phyloP scores from a whole-genome alignment of 2,113 vertebrate species.

The Salvelinus fontinalis region DNA sequence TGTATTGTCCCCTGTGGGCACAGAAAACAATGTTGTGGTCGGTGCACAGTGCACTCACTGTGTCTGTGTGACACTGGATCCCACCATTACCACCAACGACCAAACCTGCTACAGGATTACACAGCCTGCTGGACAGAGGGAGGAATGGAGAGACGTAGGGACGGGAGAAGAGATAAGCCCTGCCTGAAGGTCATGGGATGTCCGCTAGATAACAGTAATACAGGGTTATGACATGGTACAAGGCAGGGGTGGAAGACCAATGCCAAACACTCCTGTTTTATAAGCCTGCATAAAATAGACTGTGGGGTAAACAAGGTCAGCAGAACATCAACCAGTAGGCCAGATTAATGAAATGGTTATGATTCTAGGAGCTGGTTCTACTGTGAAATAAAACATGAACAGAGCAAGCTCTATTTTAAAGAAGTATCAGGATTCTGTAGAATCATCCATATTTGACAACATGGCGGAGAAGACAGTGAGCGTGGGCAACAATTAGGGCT shows the following conservation, averaged over 20 bases:
- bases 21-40: constrained; percentile 57
- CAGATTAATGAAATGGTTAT: too few relatives aligned
- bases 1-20: constrained; percentile 60
- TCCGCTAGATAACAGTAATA: neutral
- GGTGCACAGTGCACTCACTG: constrained; percentile 69
- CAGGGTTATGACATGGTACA: neutral
- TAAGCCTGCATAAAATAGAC: too few relatives aligned
- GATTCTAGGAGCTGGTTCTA: too few relatives aligned
- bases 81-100: constrained; percentile 37
- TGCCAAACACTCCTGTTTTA: too few relatives aligned
- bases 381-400: too few relatives aligned
- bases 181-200: constrained; percentile 18
- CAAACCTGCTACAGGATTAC: constrained; percentile 36
- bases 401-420: too few relatives aligned
- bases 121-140: constrained; percentile 19
- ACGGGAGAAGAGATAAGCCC: constrained; percentile 48
- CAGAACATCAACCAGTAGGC: too few relatives aligned
- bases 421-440: too few relatives aligned
- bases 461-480: too few relatives aligned
- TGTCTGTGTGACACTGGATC: constrained; percentile 64
- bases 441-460: too few relatives aligned
- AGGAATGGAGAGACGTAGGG: constrained; percentile 21
- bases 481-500: too few relatives aligned
- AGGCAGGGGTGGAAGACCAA: neutral
- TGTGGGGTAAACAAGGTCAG: too few relatives aligned